Evolutionary conservation across 2,888 invertebrate genomes (phyloP).

Genomic region (Exephanes ischioxanthus): DNA sequence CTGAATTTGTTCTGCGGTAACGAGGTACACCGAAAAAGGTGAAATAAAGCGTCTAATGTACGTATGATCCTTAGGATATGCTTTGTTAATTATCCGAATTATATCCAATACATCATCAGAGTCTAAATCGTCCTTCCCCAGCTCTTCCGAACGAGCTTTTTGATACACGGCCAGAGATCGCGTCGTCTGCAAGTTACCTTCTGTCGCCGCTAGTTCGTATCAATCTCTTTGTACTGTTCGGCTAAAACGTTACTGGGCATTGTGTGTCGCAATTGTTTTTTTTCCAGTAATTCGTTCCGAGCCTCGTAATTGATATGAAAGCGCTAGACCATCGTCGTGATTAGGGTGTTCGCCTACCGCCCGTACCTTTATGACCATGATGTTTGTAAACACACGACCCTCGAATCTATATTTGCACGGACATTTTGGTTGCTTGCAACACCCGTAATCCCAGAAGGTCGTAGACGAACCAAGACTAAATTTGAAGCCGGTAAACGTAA

Average conservation of each 20-base stretch:
- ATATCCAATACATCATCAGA: constrained; percentile 38
- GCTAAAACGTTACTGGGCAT: constrained; percentile 20
- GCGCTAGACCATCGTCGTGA: constrained; percentile 13
- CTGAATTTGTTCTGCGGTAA: constrained; percentile 24
- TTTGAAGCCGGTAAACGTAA: constrained; percentile 36
- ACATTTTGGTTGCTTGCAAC: constrained; percentile 34
- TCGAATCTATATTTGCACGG: constrained; percentile 18
- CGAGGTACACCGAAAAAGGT: constrained; percentile 33
- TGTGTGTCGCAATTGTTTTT: constrained; percentile 23
- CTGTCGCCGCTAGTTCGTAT: background rate
- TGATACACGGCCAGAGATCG: constrained; percentile 30
- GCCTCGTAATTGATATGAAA: constrained; percentile 35
- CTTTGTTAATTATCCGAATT: background rate
- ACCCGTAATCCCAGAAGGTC: constrained; percentile 32
- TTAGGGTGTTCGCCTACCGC: background rate
- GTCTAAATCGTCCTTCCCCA: constrained; percentile 13
- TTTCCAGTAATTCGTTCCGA: background rate
- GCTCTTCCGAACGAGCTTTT: constrained; percentile 35
- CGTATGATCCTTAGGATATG: constrained; percentile 1
- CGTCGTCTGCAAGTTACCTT: constrained; percentile 32
- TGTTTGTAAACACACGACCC: no score
- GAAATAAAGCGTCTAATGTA: background rate
- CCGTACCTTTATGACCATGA: background rate
- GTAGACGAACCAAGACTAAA: background rate
- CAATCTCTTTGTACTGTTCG: constrained; percentile 1